These are phyloP conservation scores for Neofelis nebulosa DNA, from an alignment of 2,113 vertebrate genomes.

Conservation along the genomic window DNA sequence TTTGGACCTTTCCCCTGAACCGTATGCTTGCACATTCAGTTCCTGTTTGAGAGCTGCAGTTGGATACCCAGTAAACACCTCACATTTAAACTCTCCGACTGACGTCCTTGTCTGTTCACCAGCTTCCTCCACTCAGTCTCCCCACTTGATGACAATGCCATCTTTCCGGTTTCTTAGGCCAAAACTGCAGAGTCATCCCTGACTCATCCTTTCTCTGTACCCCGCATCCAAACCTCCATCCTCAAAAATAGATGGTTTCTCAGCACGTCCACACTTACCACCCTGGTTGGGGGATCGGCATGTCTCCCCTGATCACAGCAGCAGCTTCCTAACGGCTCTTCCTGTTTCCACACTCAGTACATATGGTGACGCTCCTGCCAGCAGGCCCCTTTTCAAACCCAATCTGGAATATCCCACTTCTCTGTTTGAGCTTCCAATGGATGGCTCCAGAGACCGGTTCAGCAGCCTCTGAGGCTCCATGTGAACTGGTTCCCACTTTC, in stretches of 20 bases:
- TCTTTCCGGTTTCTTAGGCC: background rate
- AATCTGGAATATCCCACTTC: background rate
- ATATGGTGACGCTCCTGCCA: fast-evolving
- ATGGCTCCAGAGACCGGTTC: background rate
- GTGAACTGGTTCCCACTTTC: too few relatives aligned
- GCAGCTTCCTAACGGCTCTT: background rate
- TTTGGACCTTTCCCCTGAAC: background rate
- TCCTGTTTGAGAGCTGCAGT: background rate
- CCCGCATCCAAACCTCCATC: background rate
- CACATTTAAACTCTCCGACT: background rate
- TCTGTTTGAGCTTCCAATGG: background rate
- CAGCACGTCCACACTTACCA: background rate
- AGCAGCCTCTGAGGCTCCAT: background rate
- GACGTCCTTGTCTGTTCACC: background rate
- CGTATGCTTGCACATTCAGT: background rate
- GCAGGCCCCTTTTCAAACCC: background rate
- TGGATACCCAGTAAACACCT: too few relatives aligned
- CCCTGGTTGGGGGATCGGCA: too few relatives aligned
- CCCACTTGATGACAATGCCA: background rate
- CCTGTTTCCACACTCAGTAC: too few relatives aligned
- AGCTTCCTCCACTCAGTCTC: background rate
- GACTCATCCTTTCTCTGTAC: background rate
- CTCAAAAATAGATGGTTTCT: background rate
- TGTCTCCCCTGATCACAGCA: background rate
- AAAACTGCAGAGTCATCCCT: background rate